Evolutionary conservation across 2,888 invertebrate species (phyloP).

Genomic region (Athrips mouffetella): DNA sequence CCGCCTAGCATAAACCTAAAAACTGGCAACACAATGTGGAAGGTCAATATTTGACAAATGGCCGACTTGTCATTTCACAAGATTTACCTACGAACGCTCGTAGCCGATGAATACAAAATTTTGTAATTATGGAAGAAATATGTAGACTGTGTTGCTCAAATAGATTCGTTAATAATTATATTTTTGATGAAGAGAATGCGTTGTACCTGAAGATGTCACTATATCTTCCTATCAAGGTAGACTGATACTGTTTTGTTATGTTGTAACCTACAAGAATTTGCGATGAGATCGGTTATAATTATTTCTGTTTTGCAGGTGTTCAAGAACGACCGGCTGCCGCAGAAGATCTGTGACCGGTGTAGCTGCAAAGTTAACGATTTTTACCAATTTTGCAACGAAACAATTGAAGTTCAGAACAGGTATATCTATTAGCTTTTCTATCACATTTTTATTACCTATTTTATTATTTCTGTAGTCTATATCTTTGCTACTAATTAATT

Average conservation of each 20-base stretch:
- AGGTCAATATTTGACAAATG: constrained; percentile 68
- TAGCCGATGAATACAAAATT: constrained; percentile 12
- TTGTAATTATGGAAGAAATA: constrained; percentile 65
- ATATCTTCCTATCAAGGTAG: constrained; percentile 86
- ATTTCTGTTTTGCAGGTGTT: constrained; percentile 72
- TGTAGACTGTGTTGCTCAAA: constrained; percentile 69
- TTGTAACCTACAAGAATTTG: constrained; percentile 30
- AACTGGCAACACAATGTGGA: constrained; percentile 50
- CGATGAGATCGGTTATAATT: constrained; percentile 20
- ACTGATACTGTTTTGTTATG: constrained; percentile 3
- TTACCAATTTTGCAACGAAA: constrained; percentile 85
- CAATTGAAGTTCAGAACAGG: constrained; percentile 82
- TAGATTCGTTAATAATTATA: constrained; percentile 80
- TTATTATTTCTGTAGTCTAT: no score
- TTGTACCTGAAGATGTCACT: constrained; percentile 83
- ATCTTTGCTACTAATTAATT: no score
- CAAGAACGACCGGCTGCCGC: constrained; percentile 82
- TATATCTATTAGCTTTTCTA: constrained; percentile 28
- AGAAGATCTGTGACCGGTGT: constrained; percentile 85
- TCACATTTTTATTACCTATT: neutral
- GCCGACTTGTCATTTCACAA: no score
- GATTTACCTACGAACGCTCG: no score
- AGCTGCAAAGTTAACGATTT: constrained; percentile 84
- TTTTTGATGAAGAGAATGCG: constrained; percentile 83
- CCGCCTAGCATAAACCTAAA: constrained; percentile 23